Evolutionary conservation across 35 echinoderm and acorn worm genomes (phyloP), one percentile per base, ranked within the genome.

Genomic region (Apostichopus parvimensis): DNA sequence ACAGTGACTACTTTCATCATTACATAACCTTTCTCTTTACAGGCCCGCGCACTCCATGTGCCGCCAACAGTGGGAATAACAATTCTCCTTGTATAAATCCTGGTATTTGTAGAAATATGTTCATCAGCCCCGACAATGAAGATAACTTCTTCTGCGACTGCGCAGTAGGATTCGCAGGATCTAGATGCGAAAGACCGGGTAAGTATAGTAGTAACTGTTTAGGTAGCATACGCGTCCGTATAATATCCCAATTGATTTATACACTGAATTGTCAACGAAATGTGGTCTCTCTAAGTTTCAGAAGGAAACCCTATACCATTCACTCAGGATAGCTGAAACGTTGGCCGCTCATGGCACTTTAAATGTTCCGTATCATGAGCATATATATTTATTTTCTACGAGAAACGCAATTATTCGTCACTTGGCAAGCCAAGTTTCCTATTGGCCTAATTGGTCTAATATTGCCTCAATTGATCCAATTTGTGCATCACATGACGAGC

Each of bases 61-160:
- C 53, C 6, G 18, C 17, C 71, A 9, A 61, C 34, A 45, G 34
- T 45, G 55, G 52, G 34, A 56, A 56, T 58, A 12, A 60, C 6
- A 84, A 24, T 52, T 17, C n/a, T 14, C 15, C 7, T 80, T 80
- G 78, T 52, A 5, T 53, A 26, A 80, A 80, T 52, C 24, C 24
- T 13, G 78, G 78, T 14, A 10, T 80, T 52, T 80, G 78, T 52
- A 45, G 53, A 45, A 80, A 80, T 18, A 53, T 80, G 1, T 80
- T 45, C 78, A 52, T 80, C 53, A 80, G 78, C 52, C 78, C 78
- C 25, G 17, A 14, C 52, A 80, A 80, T 52, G 25, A 45, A 5
- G 25, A 9, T 3, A 80, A 80, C 25, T 45, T 80, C 28, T 52
- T 80, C 78, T 80, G 78, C 78, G 78, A 80, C 53, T 80, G 78